Evolutionary conservation across 2,888 invertebrate genomes (phyloP).

Genomic region (Chesias legatella): DNA sequence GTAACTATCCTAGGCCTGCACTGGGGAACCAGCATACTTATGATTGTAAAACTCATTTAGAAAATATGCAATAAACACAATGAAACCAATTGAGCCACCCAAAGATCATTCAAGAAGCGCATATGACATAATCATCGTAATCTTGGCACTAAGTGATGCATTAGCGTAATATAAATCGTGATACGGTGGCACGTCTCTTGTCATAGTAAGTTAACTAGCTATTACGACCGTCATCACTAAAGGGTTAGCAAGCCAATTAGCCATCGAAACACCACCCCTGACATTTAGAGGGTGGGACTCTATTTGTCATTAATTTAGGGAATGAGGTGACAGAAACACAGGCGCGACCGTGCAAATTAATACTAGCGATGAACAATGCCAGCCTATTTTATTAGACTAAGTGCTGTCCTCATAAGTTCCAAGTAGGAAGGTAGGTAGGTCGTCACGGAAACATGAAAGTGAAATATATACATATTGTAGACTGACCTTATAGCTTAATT

Average conservation of each 20-base stretch:
- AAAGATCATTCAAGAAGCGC: too few relatives aligned
- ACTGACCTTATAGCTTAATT: too few relatives aligned
- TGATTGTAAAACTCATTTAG: too few relatives aligned
- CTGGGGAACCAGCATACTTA: too few relatives aligned
- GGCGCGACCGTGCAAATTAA: conserved; percentile 72
- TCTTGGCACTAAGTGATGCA: too few relatives aligned
- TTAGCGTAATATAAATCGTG: conserved; percentile 13
- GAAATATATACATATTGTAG: too few relatives aligned
- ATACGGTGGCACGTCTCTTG: conserved; percentile 36
- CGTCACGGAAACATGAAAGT: too few relatives aligned
- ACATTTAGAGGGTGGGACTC: conserved; percentile 64
- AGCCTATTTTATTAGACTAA: conserved; percentile 17
- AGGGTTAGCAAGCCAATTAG: conserved; percentile 72
- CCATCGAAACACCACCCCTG: conserved; percentile 64
- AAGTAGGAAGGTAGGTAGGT: too few relatives aligned
- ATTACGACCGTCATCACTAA: conserved; percentile 49
- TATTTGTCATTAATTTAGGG: conserved; percentile 78
- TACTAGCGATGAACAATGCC: conserved; percentile 36
- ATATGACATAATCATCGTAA: too few relatives aligned
- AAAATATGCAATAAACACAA: too few relatives aligned
- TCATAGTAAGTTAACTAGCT: conserved; percentile 56
- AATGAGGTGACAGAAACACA: conserved; percentile 72
- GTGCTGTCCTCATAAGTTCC: conserved; percentile 3
- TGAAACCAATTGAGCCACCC: too few relatives aligned
- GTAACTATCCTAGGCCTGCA: too few relatives aligned